Base-by-base conservation (phyloP, 2,888 invertebrate species). In the Eueremaeus valkanovi region DNA sequence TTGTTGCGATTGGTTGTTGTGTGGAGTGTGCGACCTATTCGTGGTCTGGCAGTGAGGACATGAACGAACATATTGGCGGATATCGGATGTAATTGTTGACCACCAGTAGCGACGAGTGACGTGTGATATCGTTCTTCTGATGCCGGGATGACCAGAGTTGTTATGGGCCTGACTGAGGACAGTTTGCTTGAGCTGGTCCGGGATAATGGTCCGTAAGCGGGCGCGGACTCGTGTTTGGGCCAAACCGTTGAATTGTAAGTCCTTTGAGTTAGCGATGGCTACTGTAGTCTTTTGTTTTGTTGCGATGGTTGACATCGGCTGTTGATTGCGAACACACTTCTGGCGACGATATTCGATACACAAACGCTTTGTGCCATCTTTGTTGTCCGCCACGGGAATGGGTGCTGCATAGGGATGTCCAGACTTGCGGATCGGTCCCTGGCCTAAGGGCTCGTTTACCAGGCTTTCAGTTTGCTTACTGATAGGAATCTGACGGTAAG, bases 241-340 rank as follows among this genome's bases (percentile, higher is more conserved):
- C 5, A 49, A n/a, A 9, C 49, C 49, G 49, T 49, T 16, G n/a
- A 16, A n/a, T 16, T 3, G 16, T 3, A 9, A 5, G 9, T 49
- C 9, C 6, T 3, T n/a, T n/a, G 6, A 6, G 49, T 49, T n/a
- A 49, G 5, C 49, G 49, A 29, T 3, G 31, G 29, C 11, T 8
- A 29, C 29, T 29, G 27, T 3, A 13, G 29, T 6, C 13, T 27
- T 3, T 70, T 13, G 70, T 29, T 24, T 27, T 73, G 16, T 18
- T 24, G 5, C 3, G 3, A 80, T 77, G 6, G 72, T 24, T 3
- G 80, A 78, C 3, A 81, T 66, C 0, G 80, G 80, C 55, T 79
- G 78, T 1, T 73, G 72, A 45, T 81, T 80, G 33, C 78, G 76
- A 3, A 58, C 70, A 13, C 80, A 80, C 16, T 78, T 73, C 8